phyloP scores from a whole-genome alignment of 2,113 vertebrate species.

The Rousettus leschenaultii region DNA sequence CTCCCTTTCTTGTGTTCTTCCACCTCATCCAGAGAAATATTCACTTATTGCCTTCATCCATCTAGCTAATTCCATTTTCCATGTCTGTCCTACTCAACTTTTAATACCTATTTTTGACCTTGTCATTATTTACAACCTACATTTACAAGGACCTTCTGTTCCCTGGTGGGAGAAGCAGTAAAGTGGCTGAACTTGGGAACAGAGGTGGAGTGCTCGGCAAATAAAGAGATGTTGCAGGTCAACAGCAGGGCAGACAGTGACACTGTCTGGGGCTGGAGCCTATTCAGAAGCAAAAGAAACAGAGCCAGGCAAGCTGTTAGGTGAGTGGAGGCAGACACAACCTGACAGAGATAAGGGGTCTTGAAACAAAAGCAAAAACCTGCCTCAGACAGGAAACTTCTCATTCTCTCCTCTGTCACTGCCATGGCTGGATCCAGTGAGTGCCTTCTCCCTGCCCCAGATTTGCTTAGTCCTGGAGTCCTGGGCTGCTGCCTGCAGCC shows the following conservation, averaged over 20 bases:
- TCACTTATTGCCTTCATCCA: background rate
- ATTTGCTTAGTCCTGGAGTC: background rate
- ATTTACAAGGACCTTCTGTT: background rate
- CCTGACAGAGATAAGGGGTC: slow-evolving; percentile 43
- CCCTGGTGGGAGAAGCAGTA: background rate
- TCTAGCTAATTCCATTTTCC: background rate
- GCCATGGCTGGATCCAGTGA: background rate
- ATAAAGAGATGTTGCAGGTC: slow-evolving; percentile 19
- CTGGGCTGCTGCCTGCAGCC: background rate
- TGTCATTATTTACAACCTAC: background rate
- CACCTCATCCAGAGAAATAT: background rate
- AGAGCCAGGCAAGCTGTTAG: slow-evolving; percentile 42
- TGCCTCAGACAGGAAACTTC: slow-evolving; percentile 34
- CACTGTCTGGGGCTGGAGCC: background rate
- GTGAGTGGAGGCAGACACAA: slow-evolving; percentile 47
- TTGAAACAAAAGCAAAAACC: slow-evolving; percentile 17
- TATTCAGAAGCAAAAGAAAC: slow-evolving; percentile 13
- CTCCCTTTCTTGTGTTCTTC: background rate
- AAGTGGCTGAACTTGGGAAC: slow-evolving; percentile 29
- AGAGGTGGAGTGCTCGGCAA: background rate
- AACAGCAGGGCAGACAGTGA: slow-evolving; percentile 44
- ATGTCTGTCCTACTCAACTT: background rate
- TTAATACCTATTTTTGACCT: background rate
- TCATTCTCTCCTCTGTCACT: background rate
- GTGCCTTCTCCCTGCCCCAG: background rate